Evolutionary conservation across 1,140 invertebrate genomes (phyloP).

Genomic region (Scylla paramamosain): DNA sequence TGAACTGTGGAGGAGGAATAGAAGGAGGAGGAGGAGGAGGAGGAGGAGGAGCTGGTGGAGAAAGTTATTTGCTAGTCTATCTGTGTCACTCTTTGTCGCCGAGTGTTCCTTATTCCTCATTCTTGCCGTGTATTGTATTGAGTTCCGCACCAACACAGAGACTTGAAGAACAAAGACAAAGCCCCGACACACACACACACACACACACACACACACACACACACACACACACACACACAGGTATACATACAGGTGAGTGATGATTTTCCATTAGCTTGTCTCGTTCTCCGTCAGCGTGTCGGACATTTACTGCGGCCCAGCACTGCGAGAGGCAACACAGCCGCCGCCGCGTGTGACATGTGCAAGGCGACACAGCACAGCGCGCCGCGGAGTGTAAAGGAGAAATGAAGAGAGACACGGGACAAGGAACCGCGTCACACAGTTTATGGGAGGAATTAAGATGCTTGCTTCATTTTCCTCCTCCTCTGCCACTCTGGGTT

Average conservation of each 20-base stretch:
- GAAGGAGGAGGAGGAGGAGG: no score
- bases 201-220: not conserved
- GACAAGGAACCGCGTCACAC: no score
- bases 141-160: not conserved
- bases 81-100: no score
- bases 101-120: not conserved
- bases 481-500: no score
- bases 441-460: no score
- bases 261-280: constrained; percentile 4
- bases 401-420: not conserved
- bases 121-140: not conserved
- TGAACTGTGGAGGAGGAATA: no score
- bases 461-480: no score
- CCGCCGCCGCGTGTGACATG: not conserved
- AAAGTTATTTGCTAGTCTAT: no score
- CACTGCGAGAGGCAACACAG: not conserved
- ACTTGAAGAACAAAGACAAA: no score
- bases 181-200: not conserved
- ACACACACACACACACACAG: not conserved
- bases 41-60: no score
- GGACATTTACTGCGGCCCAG: not conserved
- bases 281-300: not conserved
- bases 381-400: not conserved
- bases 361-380: not conserved
- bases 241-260: not conserved